A percentile compares a stretch with the other conserved stretches of the same genome.
These are phyloP conservation scores for Melanotaenia parkinsoni DNA, from an alignment of 2,797 vertebrate species.

Conservation along the genomic window DNA sequence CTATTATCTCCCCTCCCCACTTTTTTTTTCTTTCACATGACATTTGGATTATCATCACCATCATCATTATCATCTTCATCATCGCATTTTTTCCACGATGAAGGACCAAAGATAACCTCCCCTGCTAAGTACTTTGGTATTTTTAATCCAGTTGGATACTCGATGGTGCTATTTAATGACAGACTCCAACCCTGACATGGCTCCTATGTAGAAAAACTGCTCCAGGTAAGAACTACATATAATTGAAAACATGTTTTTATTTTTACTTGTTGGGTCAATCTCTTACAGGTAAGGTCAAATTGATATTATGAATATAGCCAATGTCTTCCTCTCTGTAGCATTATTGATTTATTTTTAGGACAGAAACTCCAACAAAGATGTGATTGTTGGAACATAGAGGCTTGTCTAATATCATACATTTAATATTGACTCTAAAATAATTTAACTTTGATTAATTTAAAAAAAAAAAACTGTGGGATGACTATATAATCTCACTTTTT, in stretches of 20 bases:
- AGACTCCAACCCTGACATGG: conserved; percentile 48
- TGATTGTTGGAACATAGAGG: not conserved
- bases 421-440: not conserved
- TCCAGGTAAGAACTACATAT: conserved; percentile 67
- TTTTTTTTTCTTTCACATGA: conserved; percentile 7
- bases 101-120: conserved; percentile 34
- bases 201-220: conserved; percentile 57
- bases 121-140: conserved; percentile 24
- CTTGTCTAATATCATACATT: not conserved
- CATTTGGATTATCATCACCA: conserved; percentile 62
- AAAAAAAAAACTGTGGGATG: not conserved
- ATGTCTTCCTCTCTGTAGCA: not conserved
- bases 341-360: conserved; percentile 1
- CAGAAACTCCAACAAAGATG: not conserved
- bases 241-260: not conserved
- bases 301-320: not conserved
- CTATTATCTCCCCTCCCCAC: not conserved
- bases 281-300: not conserved
- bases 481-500: not conserved
- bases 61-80: conserved; percentile 8
- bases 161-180: conserved; percentile 49
- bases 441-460: not conserved
- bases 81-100: conserved; percentile 38
- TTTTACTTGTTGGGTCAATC: not conserved
- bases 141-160: conserved; percentile 48